Conservation (phyloP, 1,140 invertebrate species). For the Stegodyphus dumicola region DNA sequence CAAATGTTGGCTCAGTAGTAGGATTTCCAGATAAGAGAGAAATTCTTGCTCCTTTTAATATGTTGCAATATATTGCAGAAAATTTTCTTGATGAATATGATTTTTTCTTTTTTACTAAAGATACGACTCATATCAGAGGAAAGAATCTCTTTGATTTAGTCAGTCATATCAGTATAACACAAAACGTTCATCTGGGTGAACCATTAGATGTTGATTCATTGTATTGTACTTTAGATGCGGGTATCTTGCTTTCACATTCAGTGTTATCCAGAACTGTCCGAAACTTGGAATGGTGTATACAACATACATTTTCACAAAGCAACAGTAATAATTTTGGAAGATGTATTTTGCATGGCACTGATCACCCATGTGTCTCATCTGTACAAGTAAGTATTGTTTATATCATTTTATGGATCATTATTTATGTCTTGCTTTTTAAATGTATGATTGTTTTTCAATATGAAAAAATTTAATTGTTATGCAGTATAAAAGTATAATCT, state of each 20-base stretch:
- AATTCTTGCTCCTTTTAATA: constrained; percentile 71
- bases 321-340: constrained; percentile 85
- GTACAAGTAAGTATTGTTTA: constrained; percentile 69
- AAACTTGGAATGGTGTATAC: constrained; percentile 86
- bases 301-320: constrained; percentile 80
- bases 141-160: constrained; percentile 77
- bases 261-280: constrained; percentile 78
- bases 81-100: constrained; percentile 88
- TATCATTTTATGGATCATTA: background rate
- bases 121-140: constrained; percentile 83
- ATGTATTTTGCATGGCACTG: constrained; percentile 80
- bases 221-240: constrained; percentile 71
- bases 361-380: constrained; percentile 73
- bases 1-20: constrained; percentile 68
- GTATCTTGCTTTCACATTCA: constrained; percentile 81
- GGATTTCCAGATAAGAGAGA: constrained; percentile 67
- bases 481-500: no score
- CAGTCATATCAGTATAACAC: constrained; percentile 81
- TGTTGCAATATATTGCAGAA: constrained; percentile 88
- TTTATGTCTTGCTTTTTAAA: no score
- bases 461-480: no score
- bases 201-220: constrained; percentile 50
- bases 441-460: no score
- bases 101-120: constrained; percentile 88
- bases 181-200: constrained; percentile 82